A percentile compares a stretch with the other conserved stretches of the same genome.
These are phyloP conservation scores for Hanleya hanleyi DNA, from an alignment of 2,888 invertebrate genomes.

Conservation along the genomic window DNA sequence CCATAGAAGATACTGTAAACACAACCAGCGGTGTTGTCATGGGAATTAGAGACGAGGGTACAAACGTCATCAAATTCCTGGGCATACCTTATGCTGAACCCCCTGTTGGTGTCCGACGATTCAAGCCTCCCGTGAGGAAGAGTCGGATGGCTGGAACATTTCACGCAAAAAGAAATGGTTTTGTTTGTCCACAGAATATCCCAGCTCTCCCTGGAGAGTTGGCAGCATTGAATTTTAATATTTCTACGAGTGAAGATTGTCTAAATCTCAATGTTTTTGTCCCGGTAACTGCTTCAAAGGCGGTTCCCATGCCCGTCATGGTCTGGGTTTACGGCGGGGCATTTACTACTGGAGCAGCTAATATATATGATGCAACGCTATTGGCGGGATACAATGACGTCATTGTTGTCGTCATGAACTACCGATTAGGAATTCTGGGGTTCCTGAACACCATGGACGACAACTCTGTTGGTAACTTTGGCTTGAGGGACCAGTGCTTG, in stretches of 20 bases:
- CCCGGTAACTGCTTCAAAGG: background rate
- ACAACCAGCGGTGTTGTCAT: background rate
- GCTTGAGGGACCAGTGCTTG: background rate
- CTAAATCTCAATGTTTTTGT: background rate
- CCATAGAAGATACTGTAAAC: background rate
- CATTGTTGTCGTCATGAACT: background rate
- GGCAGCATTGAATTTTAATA: background rate
- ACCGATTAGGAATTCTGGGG: background rate
- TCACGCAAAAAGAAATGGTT: background rate
- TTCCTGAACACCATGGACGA: background rate
- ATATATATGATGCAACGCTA: background rate
- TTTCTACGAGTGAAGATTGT: background rate
- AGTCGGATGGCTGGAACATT: background rate
- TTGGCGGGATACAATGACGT: background rate
- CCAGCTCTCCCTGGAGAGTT: background rate
- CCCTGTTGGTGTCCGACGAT: background rate
- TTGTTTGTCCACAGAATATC: background rate
- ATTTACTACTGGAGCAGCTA: background rate
- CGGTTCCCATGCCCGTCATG: background rate
- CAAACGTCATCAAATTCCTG: background rate
- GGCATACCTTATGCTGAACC: constrained; percentile 12
- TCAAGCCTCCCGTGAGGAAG: constrained; percentile 8
- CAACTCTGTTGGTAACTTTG: background rate
- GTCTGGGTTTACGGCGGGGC: constrained; percentile 2
- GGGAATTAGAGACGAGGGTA: background rate